Base-by-base conservation (phyloP, 2,113 vertebrate genomes). In the Peucedramus taeniatus region DNA sequence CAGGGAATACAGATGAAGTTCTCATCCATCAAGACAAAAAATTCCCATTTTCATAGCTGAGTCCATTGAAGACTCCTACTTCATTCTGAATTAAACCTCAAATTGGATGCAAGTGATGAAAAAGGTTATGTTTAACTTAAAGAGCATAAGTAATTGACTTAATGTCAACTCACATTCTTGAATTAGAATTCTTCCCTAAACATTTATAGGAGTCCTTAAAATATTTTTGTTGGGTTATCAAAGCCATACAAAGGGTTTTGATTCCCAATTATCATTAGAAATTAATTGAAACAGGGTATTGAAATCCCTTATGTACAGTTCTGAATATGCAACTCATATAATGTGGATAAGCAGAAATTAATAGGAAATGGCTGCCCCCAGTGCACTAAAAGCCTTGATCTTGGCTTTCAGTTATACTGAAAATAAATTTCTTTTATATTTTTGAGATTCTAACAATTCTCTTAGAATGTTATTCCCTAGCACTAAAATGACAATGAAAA, bases 251-350 rank as follows among this genome's bases (percentile, higher is more conserved):
- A 92, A 92, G 28, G 7, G 21, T 7, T 92, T 87, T 90, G 88
- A 92, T 71, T 95, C 83, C 77, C 92, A 96, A 39, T 94, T 92
- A 86, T 90, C 72, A 93, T 88, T 70, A 90, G 35, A 93, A 95
- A 96, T 95, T 96, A 96, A 96, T 96, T 96, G 90, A 93, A 93
- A 90, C 6, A 45, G 85, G 56, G 71, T 83, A 81, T 78, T 93
- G 39, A 89, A 96, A 89, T 96, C 88, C 93, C 85, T 37, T 78
- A 89, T 2, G 69, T 71, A 75, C 63, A 45, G 21, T 90, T 80
- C 66, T 70, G 78, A 87, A 81, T 63, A 78, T 87, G 40, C 28
- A 74, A 64, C 64, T 86, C 69, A 68, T 6, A 2, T 78, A 45
- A 89, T 68, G 35, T 35, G 60, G 72, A 84, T 89, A 87, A 94